A percentile compares a stretch with the other conserved stretches of the same genome.
Evolutionary conservation across 2,113 vertebrate genomes (phyloP).

Genomic region (Trachemys scripta): DNA sequence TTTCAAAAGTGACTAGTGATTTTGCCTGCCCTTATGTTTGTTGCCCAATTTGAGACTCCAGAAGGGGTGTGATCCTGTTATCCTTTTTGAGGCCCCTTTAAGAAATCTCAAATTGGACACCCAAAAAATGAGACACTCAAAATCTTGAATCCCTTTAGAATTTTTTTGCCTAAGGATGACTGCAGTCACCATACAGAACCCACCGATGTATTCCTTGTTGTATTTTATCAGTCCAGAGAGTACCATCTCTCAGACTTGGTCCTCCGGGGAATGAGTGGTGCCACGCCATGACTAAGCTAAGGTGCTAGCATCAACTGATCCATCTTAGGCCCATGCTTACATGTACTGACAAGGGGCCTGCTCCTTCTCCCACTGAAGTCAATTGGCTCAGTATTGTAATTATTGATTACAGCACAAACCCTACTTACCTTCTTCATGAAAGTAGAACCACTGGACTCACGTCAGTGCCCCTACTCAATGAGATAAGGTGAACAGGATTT

Average conservation of each 20-base stretch:
- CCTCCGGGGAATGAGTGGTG: slow-evolving; percentile 22
- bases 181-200: slow-evolving; percentile 4
- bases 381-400: neutral
- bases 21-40: neutral
- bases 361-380: neutral
- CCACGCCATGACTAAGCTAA: neutral
- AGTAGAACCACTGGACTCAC: neutral
- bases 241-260: neutral
- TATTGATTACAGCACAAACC: neutral
- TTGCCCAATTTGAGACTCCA: neutral
- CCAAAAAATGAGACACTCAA: neutral
- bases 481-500: neutral
- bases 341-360: neutral
- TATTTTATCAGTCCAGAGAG: slow-evolving; percentile 35
- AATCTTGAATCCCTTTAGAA: neutral
- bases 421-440: neutral
- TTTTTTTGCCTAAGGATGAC: slow-evolving; percentile 11
- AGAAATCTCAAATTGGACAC: neutral
- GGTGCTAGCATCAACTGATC: neutral
- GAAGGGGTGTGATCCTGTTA: neutral
- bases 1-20: neutral
- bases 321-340: fast-evolving
- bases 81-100: neutral
- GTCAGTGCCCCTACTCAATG: neutral
- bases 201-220: slow-evolving; percentile 12